Conservation (phyloP, 1,140 invertebrate species). For the Drosophila quadrilineata region DNA sequence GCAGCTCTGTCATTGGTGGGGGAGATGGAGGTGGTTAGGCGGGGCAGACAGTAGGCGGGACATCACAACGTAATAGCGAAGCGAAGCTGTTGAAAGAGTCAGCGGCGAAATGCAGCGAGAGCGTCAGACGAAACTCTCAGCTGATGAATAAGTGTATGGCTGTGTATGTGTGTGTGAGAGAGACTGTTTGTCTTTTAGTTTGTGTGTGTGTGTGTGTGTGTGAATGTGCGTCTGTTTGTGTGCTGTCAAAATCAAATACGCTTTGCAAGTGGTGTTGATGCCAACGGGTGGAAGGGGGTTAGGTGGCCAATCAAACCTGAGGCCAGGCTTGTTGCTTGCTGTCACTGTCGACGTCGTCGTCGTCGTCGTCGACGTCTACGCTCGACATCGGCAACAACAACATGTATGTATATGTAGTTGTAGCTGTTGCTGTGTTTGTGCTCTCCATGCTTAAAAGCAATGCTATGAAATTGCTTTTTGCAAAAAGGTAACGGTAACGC, state of each 20-base stretch:
- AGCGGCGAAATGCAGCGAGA: conserved; percentile 1
- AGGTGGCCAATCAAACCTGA: conserved; percentile 38
- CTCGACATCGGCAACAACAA: conserved; percentile 3
- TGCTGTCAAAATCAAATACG: conserved; percentile 37
- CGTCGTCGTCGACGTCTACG: conserved; percentile 24
- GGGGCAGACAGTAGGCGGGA: neutral
- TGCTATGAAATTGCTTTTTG: conserved; percentile 77
- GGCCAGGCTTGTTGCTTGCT: conserved; percentile 46
- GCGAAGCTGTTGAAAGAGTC: conserved; percentile 16
- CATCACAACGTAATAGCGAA: conserved; percentile 8
- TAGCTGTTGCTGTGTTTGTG: conserved; percentile 51
- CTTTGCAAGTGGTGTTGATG: neutral
- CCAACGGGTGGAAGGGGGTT: neutral
- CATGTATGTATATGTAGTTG: conserved; percentile 15
- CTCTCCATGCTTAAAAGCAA: conserved; percentile 50
- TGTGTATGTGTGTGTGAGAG: conserved; percentile 1
- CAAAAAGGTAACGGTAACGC: conserved; percentile 42
- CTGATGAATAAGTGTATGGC: neutral
- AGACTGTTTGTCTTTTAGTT: neutral
- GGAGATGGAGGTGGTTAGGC: no score
- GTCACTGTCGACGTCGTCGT: conserved; percentile 35
- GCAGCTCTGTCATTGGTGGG: no score
- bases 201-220: neutral
- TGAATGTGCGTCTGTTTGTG: neutral
- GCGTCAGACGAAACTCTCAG: neutral